Conservation (phyloP, 2,113 vertebrate species). For the Ploceus nigricollis region DNA sequence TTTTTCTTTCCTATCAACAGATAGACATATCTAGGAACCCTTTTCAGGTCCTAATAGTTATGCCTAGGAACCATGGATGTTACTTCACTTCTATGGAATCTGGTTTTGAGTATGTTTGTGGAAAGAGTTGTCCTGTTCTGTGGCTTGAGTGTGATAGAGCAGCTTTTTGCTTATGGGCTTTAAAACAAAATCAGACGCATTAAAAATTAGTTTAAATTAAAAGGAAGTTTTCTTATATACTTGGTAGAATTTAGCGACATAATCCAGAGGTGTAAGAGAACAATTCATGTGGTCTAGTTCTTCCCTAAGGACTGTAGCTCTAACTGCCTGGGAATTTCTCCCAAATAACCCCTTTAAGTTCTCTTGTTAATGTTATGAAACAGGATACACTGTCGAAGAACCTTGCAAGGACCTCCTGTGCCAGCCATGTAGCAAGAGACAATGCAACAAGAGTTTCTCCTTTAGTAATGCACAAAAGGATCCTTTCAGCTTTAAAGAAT, state of each 20-base stretch:
- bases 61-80: not conserved
- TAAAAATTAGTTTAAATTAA: not conserved
- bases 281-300: not conserved
- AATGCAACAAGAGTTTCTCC: not conserved
- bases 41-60: not conserved
- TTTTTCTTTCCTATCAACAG: not conserved
- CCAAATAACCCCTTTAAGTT: not conserved
- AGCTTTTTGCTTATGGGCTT: not conserved
- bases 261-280: not conserved
- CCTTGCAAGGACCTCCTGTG: not conserved
- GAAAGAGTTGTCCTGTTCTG: not conserved
- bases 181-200: not conserved
- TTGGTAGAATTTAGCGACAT: not conserved
- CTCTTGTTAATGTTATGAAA: not conserved
- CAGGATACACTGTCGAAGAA: not conserved
- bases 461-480: not conserved
- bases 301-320: not conserved
- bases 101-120: not conserved
- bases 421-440: not conserved
- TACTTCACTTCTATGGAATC: not conserved
- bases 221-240: not conserved
- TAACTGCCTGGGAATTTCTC: not conserved
- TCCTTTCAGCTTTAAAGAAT: not conserved
- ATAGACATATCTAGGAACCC: not conserved
- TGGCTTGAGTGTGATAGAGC: not conserved